These are phyloP conservation scores for Climacteris rufus DNA, from an alignment of 2,113 vertebrate species.

Conservation along the genomic window DNA sequence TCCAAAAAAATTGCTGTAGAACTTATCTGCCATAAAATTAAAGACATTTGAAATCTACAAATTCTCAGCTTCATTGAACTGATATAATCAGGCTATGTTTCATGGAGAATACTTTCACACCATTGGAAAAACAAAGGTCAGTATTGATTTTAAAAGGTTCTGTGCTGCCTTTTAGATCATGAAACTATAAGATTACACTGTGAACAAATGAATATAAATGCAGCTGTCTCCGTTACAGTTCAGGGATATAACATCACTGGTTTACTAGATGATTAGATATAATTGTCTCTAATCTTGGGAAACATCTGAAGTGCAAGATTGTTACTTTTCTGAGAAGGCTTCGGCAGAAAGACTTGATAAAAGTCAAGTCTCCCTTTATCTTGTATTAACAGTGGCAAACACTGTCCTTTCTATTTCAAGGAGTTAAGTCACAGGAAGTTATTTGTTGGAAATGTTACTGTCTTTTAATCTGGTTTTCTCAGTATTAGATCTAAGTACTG, in stretches of 20 bases:
- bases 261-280: not conserved
- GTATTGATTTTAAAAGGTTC: not conserved
- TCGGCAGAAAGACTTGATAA: not conserved
- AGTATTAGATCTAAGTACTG: not conserved
- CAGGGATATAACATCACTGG: not conserved
- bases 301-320: not conserved
- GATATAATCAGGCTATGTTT: not conserved
- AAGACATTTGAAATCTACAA: not conserved
- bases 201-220: not conserved
- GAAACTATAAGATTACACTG: not conserved
- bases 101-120: not conserved
- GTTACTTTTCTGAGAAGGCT: not conserved
- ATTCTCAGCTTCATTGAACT: not conserved
- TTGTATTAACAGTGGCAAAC: not conserved
- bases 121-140: not conserved
- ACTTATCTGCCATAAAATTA: not conserved
- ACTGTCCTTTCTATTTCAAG: not conserved
- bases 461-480: not conserved
- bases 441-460: not conserved
- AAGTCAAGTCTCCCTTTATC: not conserved
- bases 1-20: not conserved
- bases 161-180: not conserved
- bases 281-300: not conserved
- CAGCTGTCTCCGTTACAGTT: not conserved
- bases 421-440: not conserved